Evolutionary conservation across 2,888 invertebrate species (phyloP).

Genomic region (Polia nebulosa): DNA sequence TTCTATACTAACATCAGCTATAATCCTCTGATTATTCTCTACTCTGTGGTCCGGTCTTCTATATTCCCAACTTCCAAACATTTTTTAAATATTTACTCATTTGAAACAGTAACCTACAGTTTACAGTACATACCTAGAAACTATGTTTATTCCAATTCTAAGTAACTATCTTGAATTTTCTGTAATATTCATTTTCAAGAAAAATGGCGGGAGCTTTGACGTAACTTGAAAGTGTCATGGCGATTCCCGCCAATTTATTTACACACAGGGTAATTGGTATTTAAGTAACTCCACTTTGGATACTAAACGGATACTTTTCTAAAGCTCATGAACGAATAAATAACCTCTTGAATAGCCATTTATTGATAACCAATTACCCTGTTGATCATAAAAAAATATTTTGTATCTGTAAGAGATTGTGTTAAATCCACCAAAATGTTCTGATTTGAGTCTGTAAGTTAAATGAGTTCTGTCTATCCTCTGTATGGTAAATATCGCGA

Average conservation of each 20-base stretch:
- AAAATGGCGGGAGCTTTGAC: slow-evolving; percentile 41
- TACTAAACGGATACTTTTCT: no score
- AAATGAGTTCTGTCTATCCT: slow-evolving; percentile 43
- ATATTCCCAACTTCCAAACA: slow-evolving; percentile 39
- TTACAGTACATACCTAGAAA: slow-evolving; percentile 29
- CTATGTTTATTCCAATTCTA: slow-evolving; percentile 3
- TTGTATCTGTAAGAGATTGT: slow-evolving; percentile 29
- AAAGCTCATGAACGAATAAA: no score
- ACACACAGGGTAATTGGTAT: no score
- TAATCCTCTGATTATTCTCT: slow-evolving; percentile 32
- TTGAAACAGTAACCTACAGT: slow-evolving; percentile 20
- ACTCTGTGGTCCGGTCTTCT: slow-evolving; percentile 20
- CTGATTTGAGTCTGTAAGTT: slow-evolving; percentile 45
- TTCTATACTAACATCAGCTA: neutral
- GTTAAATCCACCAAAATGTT: slow-evolving; percentile 47
- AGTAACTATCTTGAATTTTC: slow-evolving; percentile 9
- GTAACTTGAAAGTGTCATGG: slow-evolving; percentile 28
- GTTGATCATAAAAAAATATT: slow-evolving; percentile 21
- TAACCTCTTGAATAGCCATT: no score
- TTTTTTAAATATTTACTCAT: slow-evolving; percentile 36
- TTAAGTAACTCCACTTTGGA: no score
- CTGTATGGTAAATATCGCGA: slow-evolving; percentile 52
- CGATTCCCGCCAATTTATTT: slow-evolving; percentile 57
- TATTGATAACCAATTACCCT: no score
- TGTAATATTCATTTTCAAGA: slow-evolving; percentile 6